Conservation (phyloP, 1,140 invertebrate species). For the Drosophila saltans region DNA sequence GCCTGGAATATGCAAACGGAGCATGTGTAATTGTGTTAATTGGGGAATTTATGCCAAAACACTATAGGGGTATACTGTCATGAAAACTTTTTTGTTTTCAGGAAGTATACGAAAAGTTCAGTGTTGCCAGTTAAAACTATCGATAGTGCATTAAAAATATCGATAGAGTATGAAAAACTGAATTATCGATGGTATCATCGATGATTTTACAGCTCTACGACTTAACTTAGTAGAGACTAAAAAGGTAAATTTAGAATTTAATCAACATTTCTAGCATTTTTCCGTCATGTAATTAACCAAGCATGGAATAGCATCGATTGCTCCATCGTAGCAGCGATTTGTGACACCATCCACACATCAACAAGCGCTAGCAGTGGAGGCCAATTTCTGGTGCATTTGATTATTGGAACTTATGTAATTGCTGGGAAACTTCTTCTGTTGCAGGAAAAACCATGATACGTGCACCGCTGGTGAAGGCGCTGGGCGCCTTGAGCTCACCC, state of each 20-base stretch:
- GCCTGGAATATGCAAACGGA: too few relatives aligned
- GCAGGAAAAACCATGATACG: slow-evolving; percentile 80
- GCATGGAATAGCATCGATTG: neutral
- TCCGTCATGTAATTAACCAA: neutral
- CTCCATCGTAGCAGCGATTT: neutral
- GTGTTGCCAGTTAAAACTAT: neutral
- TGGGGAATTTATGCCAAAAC: too few relatives aligned
- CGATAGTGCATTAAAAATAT: neutral
- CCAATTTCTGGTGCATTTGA: neutral
- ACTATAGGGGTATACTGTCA: too few relatives aligned
- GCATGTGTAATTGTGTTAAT: too few relatives aligned
- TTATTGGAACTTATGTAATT: slow-evolving; percentile 75
- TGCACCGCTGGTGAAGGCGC: slow-evolving; percentile 81
- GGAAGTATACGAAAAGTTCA: neutral
- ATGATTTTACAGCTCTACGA: slow-evolving; percentile 2
- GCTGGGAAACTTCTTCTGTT: slow-evolving; percentile 48
- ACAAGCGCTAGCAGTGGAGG: neutral
- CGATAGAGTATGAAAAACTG: too few relatives aligned
- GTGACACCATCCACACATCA: neutral
- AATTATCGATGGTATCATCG: too few relatives aligned
- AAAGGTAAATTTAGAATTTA: slow-evolving; percentile 7
- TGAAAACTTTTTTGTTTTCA: too few relatives aligned
- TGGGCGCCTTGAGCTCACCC: slow-evolving; percentile 80
- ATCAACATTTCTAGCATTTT: neutral
- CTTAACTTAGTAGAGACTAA: slow-evolving; percentile 7